Conservation (phyloP, 2,113 vertebrate species). For the Lethenteron reissneri region DNA sequence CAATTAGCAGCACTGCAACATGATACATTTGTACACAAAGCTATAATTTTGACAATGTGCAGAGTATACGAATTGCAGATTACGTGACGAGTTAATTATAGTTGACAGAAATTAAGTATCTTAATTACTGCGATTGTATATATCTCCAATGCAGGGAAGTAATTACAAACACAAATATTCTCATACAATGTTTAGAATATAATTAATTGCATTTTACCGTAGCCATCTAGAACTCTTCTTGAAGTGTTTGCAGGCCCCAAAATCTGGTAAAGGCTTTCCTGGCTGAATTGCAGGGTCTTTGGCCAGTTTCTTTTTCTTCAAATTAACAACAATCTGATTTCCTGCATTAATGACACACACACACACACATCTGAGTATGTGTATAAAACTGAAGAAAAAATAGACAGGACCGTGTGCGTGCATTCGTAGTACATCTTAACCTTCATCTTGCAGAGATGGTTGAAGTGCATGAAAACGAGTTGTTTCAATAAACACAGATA, state of each 20-base stretch:
- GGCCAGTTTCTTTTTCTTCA: conserved; percentile 14
- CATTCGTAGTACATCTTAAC: background rate
- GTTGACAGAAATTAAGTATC: no score
- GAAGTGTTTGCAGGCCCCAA: conserved; percentile 34
- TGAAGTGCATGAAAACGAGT: conserved; percentile 22
- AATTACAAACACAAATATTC: no score
- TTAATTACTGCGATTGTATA: no score
- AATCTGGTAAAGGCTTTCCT: conserved; percentile 35
- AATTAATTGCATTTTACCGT: conserved; percentile 19
- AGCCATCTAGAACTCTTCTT: conserved; percentile 43
- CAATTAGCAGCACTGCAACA: no score
- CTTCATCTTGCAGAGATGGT: background rate
- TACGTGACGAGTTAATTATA: no score
- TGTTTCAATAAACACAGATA: conserved; percentile 27
- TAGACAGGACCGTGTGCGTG: background rate
- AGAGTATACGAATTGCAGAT: no score
- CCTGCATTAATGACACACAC: conserved; percentile 15
- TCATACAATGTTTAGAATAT: no score
- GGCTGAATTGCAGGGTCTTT: conserved; percentile 31
- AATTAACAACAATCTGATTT: conserved; percentile 9
- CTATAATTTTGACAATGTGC: no score
- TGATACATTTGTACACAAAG: no score
- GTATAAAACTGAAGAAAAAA: background rate
- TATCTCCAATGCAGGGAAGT: no score
- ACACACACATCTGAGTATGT: background rate